Conservation (phyloP, 2,113 vertebrate species). For the Rhinolophus ferrumequinum region DNA sequence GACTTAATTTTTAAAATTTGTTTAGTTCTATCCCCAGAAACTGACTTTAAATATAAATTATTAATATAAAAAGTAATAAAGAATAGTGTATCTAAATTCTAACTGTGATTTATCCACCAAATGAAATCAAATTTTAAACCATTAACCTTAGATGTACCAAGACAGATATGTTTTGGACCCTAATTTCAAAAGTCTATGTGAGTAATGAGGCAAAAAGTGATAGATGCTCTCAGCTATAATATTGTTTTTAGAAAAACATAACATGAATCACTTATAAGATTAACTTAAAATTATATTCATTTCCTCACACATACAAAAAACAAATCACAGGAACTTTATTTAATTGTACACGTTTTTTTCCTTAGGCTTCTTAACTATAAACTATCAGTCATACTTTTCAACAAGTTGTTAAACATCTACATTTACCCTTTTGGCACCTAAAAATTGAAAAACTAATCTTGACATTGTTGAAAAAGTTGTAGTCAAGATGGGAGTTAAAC, state of each 20-base stretch:
- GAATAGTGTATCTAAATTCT: neutral
- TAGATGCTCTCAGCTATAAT: neutral
- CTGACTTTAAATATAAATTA: neutral
- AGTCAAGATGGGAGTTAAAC: neutral
- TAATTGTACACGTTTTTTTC: neutral
- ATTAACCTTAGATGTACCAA: neutral
- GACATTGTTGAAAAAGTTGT: neutral
- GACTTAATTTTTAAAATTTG: neutral
- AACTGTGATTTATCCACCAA: neutral
- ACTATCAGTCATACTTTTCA: neutral
- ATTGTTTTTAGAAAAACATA: neutral
- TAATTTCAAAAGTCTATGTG: neutral
- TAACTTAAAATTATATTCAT: neutral
- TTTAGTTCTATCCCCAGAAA: neutral
- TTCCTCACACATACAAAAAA: neutral
- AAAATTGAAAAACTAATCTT: neutral
- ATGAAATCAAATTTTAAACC: neutral
- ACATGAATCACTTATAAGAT: neutral
- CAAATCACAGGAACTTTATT: neutral
- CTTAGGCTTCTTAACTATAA: neutral
- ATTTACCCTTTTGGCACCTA: neutral
- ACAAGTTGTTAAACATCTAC: neutral
- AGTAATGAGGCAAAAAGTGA: neutral
- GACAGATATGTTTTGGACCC: neutral
- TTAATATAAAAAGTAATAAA: neutral